These are phyloP conservation scores for Rotaria macrura DNA, from an alignment of 2,888 invertebrate genomes.

Conservation along the genomic window DNA sequence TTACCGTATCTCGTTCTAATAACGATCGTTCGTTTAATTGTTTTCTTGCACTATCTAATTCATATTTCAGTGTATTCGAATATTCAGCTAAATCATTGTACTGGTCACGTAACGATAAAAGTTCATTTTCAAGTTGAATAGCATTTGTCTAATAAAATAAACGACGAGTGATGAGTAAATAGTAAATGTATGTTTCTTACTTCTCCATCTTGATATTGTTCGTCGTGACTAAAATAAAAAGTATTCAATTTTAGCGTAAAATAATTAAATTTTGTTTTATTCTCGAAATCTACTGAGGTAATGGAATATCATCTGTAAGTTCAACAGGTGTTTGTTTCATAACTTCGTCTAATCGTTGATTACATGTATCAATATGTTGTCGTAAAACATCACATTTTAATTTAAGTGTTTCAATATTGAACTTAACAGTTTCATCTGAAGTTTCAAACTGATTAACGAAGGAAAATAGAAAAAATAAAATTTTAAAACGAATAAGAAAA, in stretches of 20 bases:
- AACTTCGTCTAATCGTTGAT: background rate
- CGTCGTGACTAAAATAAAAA: background rate
- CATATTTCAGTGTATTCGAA: background rate
- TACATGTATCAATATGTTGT: background rate
- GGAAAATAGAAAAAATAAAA: no score
- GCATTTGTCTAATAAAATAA: background rate
- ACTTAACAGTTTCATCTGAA: slow-evolving; percentile 2
- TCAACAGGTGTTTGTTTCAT: background rate
- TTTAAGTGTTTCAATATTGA: slow-evolving; percentile 9
- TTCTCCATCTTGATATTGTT: background rate
- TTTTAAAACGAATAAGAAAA: background rate
- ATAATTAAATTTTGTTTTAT: no score
- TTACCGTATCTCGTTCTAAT: background rate
- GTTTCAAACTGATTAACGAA: slow-evolving; percentile 5
- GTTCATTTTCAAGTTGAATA: slow-evolving; percentile 10
- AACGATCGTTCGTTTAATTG: background rate
- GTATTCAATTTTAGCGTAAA: no score
- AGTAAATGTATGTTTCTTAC: background rate
- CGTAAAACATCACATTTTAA: slow-evolving; percentile 20
- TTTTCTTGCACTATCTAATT: background rate
- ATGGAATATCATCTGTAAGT: background rate
- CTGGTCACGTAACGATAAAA: background rate
- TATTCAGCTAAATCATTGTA: slow-evolving; percentile 11
- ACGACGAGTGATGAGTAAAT: no score
- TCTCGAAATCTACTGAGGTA: background rate